Conservation (phyloP, 2,797 vertebrate species). For the Bufotes viridis region DNA sequence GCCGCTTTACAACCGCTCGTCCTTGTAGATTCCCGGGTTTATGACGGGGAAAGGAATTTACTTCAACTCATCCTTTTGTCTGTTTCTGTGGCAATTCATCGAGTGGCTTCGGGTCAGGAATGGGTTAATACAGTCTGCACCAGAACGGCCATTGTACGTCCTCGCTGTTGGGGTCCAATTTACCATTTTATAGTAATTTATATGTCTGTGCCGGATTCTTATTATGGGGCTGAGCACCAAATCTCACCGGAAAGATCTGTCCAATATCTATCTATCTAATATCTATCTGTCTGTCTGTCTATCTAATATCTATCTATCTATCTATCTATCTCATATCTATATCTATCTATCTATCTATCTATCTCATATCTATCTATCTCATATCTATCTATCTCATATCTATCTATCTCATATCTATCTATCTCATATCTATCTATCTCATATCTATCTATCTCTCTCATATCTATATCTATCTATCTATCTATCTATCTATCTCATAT, state of each 20-base stretch:
- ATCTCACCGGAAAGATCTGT: not conserved
- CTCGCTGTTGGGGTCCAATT: not conserved
- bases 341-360: too few species aligned
- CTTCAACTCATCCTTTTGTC: slow-evolving; percentile 24
- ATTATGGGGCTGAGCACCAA: not conserved
- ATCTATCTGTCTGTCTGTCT: too few species aligned
- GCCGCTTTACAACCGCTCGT: slow-evolving; percentile 17
- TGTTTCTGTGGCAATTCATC: slow-evolving; percentile 33
- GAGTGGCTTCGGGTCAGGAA: slow-evolving; percentile 17
- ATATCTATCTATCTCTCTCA: too few species aligned
- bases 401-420: too few species aligned
- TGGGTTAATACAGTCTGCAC: not conserved
- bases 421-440: too few species aligned
- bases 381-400: too few species aligned
- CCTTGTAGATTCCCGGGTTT: slow-evolving; percentile 33
- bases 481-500: too few species aligned
- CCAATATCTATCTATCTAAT: too few species aligned
- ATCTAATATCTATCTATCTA: too few species aligned
- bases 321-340: too few species aligned
- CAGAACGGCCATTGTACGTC: not conserved
- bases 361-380: too few species aligned
- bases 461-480: too few species aligned
- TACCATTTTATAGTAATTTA: not conserved
- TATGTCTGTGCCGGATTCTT: not conserved
- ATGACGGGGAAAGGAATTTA: slow-evolving; percentile 53